phyloP scores from a whole-genome alignment of 2,797 vertebrate genomes.

The Sarcophilus harrisii region DNA sequence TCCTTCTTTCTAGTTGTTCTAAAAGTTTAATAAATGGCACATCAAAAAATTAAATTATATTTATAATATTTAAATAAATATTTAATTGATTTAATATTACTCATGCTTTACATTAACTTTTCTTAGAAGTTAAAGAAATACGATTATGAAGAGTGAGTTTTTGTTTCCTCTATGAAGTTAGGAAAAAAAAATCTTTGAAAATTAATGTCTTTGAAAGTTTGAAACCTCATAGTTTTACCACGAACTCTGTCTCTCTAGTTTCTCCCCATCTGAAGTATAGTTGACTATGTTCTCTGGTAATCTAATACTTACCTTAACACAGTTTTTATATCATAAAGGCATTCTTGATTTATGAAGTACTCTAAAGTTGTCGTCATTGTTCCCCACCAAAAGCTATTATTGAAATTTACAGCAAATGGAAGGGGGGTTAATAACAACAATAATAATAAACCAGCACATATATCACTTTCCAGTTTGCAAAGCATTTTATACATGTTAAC shows the following conservation, averaged over 20 bases:
- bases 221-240: background rate
- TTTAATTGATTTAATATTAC: background rate
- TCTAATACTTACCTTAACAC: constrained; percentile 2
- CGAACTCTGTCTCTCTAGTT: background rate
- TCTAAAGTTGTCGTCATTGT: background rate
- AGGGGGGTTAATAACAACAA: background rate
- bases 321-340: background rate
- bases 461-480: background rate
- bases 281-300: background rate
- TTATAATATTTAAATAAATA: background rate
- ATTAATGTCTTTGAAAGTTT: constrained; percentile 16
- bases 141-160: background rate
- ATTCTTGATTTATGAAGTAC: background rate
- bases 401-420: background rate
- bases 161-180: background rate
- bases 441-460: background rate
- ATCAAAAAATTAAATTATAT: background rate
- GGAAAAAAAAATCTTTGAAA: background rate
- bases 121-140: constrained; percentile 6
- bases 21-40: constrained; percentile 15
- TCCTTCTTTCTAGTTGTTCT: background rate
- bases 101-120: constrained; percentile 20
- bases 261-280: background rate
- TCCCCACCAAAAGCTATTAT: background rate
- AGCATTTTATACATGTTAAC: background rate